Percentiles rank a stretch among this genome's conserved stretches.
Conservation (phyloP, 2,888 invertebrate species). For the Acrobasis consociella region DNA sequence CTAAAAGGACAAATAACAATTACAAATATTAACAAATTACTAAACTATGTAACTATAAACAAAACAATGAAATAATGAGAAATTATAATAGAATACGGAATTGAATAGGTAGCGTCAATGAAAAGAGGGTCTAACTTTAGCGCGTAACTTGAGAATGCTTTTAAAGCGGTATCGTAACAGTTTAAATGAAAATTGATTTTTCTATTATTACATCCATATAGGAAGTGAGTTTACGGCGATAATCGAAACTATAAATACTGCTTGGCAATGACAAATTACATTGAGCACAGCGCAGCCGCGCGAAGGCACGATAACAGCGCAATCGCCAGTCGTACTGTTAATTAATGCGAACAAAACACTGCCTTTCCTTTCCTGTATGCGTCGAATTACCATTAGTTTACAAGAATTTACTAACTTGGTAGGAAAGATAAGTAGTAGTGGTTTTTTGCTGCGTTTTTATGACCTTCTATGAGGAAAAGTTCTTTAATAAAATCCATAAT, state of each 20-base stretch:
- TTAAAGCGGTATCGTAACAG: constrained; percentile 11
- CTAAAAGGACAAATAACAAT: too few species aligned
- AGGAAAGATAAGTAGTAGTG: constrained; percentile 25
- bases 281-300: neutral
- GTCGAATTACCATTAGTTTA: constrained; percentile 24
- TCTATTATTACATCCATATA: constrained; percentile 7
- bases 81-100: too few species aligned
- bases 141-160: constrained; percentile 19
- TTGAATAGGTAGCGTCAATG: too few species aligned
- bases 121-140: neutral
- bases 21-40: too few species aligned
- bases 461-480: too few species aligned
- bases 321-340: constrained; percentile 11
- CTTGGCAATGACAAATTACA: constrained; percentile 18
- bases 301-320: constrained; percentile 8
- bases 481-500: too few species aligned
- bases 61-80: too few species aligned
- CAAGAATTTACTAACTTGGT: constrained; percentile 49
- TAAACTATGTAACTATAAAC: too few species aligned
- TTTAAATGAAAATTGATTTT: constrained; percentile 10
- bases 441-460: too few species aligned
- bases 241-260: constrained; percentile 23
- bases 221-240: constrained; percentile 12
- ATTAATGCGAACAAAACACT: constrained; percentile 53
- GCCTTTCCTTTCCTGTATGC: constrained; percentile 7